These are phyloP conservation scores for Menura novaehollandiae DNA, from an alignment of 2,113 vertebrate species.

Conservation along the genomic window DNA sequence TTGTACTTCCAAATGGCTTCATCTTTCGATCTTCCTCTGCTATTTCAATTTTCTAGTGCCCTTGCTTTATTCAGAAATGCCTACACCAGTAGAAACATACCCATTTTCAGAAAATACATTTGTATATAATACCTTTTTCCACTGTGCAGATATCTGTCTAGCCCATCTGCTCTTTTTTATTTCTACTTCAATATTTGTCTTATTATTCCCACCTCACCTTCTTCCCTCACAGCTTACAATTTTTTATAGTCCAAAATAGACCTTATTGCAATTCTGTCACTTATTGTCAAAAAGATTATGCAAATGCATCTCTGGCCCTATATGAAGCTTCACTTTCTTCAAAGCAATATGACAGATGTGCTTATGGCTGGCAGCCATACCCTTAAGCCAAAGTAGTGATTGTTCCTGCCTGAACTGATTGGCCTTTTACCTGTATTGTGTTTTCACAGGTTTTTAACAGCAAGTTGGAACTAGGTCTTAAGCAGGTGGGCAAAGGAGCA, in stretches of 20 bases:
- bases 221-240: background rate
- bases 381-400: background rate
- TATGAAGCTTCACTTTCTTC: slow-evolving; percentile 15
- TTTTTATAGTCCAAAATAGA: background rate
- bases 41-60: background rate
- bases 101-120: background rate
- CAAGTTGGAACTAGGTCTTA: background rate
- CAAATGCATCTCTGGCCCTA: slow-evolving; percentile 7
- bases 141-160: background rate
- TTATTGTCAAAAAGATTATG: slow-evolving; percentile 43
- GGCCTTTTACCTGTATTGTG: slow-evolving; percentile 7
- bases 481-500: background rate
- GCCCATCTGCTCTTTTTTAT: background rate
- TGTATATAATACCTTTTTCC: background rate
- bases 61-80: background rate
- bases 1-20: background rate
- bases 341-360: slow-evolving; percentile 21
- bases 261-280: background rate
- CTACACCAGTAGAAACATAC: background rate
- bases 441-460: background rate
- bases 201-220: background rate
- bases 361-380: slow-evolving; percentile 3
- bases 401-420: background rate
- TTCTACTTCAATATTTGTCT: background rate
- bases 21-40: background rate